These are phyloP conservation scores for Pteropus alecto DNA, from an alignment of 2,113 vertebrate genomes.

Conservation along the genomic window DNA sequence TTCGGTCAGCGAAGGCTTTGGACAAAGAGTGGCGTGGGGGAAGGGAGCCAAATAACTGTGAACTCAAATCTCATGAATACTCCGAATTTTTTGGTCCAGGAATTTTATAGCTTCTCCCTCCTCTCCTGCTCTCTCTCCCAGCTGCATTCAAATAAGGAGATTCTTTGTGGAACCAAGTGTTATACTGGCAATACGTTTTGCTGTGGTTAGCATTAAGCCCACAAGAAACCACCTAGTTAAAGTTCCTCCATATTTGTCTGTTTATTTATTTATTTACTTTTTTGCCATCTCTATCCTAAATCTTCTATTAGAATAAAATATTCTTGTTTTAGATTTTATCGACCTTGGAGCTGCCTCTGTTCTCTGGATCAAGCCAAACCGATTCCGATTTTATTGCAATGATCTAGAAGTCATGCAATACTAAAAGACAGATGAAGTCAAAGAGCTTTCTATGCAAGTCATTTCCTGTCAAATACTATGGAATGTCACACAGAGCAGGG, in stretches of 20 bases:
- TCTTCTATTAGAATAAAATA: background rate
- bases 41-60: background rate
- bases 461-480: too few species aligned
- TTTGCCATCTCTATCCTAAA: background rate
- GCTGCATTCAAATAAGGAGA: background rate
- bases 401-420: background rate
- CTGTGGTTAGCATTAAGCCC: background rate
- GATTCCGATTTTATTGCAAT: background rate
- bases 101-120: background rate
- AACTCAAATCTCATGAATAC: background rate
- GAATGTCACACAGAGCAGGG: too few species aligned
- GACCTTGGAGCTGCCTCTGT: background rate
- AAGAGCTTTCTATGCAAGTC: accelerated
- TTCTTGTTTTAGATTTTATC: background rate
- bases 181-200: background rate
- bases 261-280: background rate
- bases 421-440: background rate
- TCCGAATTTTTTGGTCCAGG: background rate
- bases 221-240: background rate
- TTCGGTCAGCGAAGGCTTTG: background rate
- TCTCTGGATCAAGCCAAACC: background rate
- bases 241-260: background rate
- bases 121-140: background rate
- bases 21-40: background rate
- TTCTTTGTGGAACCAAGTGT: background rate